Conservation (phyloP, 2,888 invertebrate species). For the Thysanoteuthis rhombus region DNA sequence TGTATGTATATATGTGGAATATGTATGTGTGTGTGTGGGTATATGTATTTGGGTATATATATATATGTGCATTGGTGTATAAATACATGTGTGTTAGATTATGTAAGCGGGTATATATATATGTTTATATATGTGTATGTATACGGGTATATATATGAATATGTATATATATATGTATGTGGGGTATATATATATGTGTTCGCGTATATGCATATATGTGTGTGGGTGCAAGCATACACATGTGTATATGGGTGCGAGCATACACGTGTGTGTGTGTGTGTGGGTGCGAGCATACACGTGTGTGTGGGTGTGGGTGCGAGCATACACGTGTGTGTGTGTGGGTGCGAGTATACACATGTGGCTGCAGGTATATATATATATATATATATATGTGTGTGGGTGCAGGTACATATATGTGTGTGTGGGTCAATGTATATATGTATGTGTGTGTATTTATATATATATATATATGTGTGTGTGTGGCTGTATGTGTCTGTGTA, state of each 20-base stretch:
- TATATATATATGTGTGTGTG: too few relatives aligned
- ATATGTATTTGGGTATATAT: neutral
- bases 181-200: neutral
- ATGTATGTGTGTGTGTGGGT: too few relatives aligned
- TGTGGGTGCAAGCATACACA: too few relatives aligned
- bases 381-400: too few relatives aligned
- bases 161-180: neutral
- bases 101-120: neutral
- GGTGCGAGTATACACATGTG: too few relatives aligned
- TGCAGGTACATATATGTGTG: neutral
- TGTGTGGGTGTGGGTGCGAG: too few relatives aligned
- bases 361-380: too few relatives aligned
- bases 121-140: neutral
- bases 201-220: neutral
- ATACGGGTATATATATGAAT: neutral
- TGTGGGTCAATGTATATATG: neutral
- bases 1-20: too few relatives aligned
- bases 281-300: too few relatives aligned
- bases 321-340: too few relatives aligned
- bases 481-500: too few relatives aligned
- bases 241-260: neutral
- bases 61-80: too few relatives aligned
- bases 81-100: neutral
- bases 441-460: neutral
- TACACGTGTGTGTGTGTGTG: neutral